Evolutionary conservation across 2,797 vertebrate genomes (phyloP).

Genomic region (Cyclura pinguis): DNA sequence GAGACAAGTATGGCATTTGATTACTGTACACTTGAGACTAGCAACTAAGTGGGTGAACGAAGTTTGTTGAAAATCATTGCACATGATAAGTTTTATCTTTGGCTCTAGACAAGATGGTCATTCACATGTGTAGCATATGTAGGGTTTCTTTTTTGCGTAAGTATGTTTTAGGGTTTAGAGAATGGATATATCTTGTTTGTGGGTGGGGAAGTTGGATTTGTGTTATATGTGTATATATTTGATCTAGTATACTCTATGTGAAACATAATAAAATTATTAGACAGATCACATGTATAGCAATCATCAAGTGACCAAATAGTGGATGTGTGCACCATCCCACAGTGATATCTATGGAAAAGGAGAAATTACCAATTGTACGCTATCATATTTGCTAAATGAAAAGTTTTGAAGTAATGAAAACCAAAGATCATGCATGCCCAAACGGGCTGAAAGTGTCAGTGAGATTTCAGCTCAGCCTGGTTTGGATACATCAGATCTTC

Average conservation of each 20-base stretch:
- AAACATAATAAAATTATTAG: too few species aligned
- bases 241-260: too few species aligned
- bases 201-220: too few species aligned
- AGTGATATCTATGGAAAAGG: background rate
- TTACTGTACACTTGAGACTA: background rate
- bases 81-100: background rate
- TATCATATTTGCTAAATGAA: too few species aligned
- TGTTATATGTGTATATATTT: too few species aligned
- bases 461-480: background rate
- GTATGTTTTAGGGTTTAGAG: too few species aligned
- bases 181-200: too few species aligned
- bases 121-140: background rate
- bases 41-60: background rate
- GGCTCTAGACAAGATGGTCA: background rate
- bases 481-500: background rate
- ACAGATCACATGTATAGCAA: background rate
- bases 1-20: background rate
- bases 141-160: too few species aligned
- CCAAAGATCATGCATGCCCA: background rate
- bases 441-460: background rate
- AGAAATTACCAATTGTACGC: background rate
- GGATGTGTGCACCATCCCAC: fast-evolving
- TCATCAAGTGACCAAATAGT: background rate
- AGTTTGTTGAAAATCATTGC: background rate
- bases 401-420: background rate